Evolutionary conservation across 1,140 invertebrate genomes (phyloP), one percentile per base, ranked within the genome.

Genomic region (Sycophaga agraensis): DNA sequence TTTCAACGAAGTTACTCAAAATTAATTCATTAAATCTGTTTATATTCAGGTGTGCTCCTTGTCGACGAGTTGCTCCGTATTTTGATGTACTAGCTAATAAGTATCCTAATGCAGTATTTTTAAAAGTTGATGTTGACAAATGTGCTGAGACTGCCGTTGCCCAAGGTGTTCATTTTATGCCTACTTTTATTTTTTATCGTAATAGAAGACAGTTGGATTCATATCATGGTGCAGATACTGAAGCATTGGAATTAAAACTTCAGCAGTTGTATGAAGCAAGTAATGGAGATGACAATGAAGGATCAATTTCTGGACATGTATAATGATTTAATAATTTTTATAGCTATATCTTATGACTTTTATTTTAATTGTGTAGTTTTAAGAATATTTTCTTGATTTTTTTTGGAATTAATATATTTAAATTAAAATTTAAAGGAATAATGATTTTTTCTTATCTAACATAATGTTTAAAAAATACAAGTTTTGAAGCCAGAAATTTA

Each of bases 151-250:
- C 91, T 26, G 93, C 96, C 2, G 84, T 87, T 21, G 81, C 82
- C 19, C 89, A 98, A 75, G 92, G 91, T 40, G 91, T 99, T 16
- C 89, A 86, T 63, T 93, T 94, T 2, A 98, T 99, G 94, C 97
- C 97, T 7, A 99, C 97, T 6, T 99, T 99, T 74, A 90, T 97
- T 63, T 96, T 99, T 72, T 98, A 94, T 74, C 88, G 89, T 64
- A 98, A 96, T 75, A 67, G 73, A 26, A 63, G 84, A n/a, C 91
- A 90, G 80, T 81, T 97, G 67, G 92, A 91, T 71, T 77, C 85
- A 12, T 81, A 96, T 43, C 88, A 91, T 82, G 95, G 94, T 12
- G 95, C 94, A 1, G 90, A 99, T 81, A 81, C 90, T 8, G 78
- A 77, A 43, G 84, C 84, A 1, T 76, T 99, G 28, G 94, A 97